Base-by-base conservation (phyloP, 2,113 vertebrate genomes). In the Daphoenositta chrysoptera region DNA sequence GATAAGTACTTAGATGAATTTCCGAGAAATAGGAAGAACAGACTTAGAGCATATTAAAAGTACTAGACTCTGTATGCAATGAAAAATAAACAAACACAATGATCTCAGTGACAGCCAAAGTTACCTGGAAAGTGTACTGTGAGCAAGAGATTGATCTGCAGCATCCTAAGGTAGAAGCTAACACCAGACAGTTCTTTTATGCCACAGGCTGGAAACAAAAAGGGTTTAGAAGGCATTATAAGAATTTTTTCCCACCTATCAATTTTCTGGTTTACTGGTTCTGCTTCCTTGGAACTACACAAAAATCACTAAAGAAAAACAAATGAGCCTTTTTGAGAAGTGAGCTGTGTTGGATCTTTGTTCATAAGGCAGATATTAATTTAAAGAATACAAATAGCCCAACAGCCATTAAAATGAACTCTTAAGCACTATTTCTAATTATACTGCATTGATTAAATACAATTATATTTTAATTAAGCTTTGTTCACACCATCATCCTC, bases 361-460 rank as follows among this genome's bases (percentile, higher is more conserved):
- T 73, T 58, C 56, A 35, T 89, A 91, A 94, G 70, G 84, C 47
- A 94, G 88, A 87, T 86, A 96, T 83, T 97, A 40, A 93, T 91
- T 97, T 83, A 93, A 96, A 95, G 66, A 93, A 65, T 21, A 85
- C 51, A 97, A 95, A 96, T 86, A 94, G 71, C 75, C 48, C 44
- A 87, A 76, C 40, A 92, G 31, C 40, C 45, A 85, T 87, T 66
- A 39, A 77, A 91, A 58, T 31, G 24, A 87, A 47, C 60, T 95
- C 68, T 96, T 85, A 94, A 93, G 71, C 79, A 85, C 53, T 87
- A 73, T 89, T 88, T 96, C 68, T 92, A 95, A 95, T 82, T 84
- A 95, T 72, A 94, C 82, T 92, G 54, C 61, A 91, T 94, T 95
- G 93, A 94, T 89, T 93, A 97, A 94, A 94, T 40, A 95, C 11